Conservation (phyloP, 2,113 vertebrate species). For the Podiceps cristatus region DNA sequence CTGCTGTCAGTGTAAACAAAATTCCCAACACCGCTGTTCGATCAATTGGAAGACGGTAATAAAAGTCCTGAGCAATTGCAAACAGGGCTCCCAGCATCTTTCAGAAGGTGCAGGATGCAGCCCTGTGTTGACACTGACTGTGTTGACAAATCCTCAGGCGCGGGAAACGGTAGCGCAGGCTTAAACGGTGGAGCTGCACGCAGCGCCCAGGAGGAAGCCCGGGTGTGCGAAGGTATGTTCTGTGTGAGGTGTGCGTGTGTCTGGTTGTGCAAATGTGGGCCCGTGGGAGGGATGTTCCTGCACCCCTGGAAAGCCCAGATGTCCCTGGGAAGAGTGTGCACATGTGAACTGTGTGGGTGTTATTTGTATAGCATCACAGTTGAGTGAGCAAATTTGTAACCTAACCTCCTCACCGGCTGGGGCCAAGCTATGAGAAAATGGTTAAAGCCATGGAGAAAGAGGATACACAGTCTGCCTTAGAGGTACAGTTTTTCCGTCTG, state of each 20-base stretch:
- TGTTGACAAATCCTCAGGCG: not conserved
- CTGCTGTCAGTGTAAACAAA: not conserved
- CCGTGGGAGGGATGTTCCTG: not conserved
- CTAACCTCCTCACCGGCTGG: not conserved
- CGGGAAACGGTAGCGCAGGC: accelerated
- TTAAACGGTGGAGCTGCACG: accelerated
- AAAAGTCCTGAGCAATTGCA: not conserved
- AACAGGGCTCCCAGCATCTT: not conserved
- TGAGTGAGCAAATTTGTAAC: constrained; percentile 32
- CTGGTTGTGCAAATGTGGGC: not conserved
- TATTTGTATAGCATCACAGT: constrained; percentile 8
- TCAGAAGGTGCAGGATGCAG: not conserved
- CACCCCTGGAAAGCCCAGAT: not conserved
- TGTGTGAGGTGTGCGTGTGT: not conserved
- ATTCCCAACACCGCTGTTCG: not conserved
- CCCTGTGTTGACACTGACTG: not conserved
- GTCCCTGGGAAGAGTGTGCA: not conserved
- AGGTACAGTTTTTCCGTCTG: constrained; percentile 40
- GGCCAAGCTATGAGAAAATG: constrained; percentile 66
- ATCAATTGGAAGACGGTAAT: not conserved
- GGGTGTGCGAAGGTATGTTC: not conserved
- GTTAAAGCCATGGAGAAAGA: constrained; percentile 43
- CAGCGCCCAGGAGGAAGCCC: not conserved
- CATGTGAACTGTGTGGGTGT: constrained; percentile 52
- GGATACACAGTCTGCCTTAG: not conserved